Evolutionary conservation across 2,113 vertebrate species (phyloP).

Genomic region (Girardinichthys multiradiatus): DNA sequence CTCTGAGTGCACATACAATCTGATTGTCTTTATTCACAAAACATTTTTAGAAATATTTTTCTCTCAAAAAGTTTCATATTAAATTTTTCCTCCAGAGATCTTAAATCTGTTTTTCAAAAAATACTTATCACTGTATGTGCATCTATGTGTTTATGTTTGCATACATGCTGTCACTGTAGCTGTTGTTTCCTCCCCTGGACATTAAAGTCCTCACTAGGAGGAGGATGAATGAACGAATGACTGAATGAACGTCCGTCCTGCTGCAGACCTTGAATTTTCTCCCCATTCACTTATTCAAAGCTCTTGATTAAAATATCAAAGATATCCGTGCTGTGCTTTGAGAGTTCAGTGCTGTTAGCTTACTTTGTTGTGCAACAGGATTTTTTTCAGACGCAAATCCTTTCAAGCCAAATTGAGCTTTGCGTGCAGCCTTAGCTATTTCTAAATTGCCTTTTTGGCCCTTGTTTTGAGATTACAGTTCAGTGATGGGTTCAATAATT

Average conservation of each 20-base stretch:
- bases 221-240: neutral
- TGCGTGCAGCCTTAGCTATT: constrained; percentile 1
- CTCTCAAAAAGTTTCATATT: too few relatives aligned
- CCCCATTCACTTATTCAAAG: constrained; percentile 53
- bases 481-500: constrained; percentile 4
- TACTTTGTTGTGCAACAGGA: constrained; percentile 63
- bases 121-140: neutral
- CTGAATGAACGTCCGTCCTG: constrained; percentile 40
- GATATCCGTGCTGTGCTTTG: constrained; percentile 52
- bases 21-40: neutral
- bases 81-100: too few relatives aligned
- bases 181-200: constrained; percentile 23
- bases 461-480: constrained; percentile 31
- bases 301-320: constrained; percentile 79
- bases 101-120: neutral
- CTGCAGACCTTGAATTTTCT: constrained; percentile 47
- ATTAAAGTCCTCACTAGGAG: constrained; percentile 51
- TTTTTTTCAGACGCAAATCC: constrained; percentile 49
- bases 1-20: constrained; percentile 2
- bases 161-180: constrained; percentile 16
- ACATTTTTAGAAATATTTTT: too few relatives aligned
- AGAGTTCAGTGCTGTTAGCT: constrained; percentile 59
- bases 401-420: constrained; percentile 55
- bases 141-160: neutral
- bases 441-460: constrained; percentile 31